phyloP scores from a whole-genome alignment of 2,888 invertebrate genomes.

The Eupsilia transversa region DNA sequence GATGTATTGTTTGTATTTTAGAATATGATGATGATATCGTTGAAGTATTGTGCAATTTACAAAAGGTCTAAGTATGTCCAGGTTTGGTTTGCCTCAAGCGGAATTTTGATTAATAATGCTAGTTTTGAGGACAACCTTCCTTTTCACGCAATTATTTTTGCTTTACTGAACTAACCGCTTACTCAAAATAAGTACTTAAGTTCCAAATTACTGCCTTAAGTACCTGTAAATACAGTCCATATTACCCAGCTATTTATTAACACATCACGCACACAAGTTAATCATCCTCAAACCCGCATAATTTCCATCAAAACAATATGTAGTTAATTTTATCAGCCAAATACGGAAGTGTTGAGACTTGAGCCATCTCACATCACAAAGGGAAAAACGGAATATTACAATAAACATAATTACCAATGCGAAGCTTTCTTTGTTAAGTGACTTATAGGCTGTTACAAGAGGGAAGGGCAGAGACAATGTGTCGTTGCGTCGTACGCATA shows the following conservation, averaged over 20 bases:
- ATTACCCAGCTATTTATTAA: conserved; percentile 8
- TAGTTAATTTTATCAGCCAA: conserved; percentile 35
- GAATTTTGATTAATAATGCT: no score
- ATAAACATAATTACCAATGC: conserved; percentile 54
- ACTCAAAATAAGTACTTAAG: no score
- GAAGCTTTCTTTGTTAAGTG: conserved; percentile 67
- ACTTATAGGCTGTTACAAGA: conserved; percentile 43
- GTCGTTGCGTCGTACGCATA: conserved; percentile 36
- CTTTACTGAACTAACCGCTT: no score
- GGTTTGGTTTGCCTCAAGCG: no score
- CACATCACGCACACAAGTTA: conserved; percentile 32
- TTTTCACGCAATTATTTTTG: no score
- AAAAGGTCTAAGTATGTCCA: no score
- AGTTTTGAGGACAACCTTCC: no score
- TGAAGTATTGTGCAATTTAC: not conserved
- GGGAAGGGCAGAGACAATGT: conserved; percentile 38
- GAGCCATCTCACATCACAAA: conserved; percentile 48
- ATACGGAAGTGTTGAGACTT: conserved; percentile 50
- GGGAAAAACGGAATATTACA: conserved; percentile 46
- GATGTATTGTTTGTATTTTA: not conserved
- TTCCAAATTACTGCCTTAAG: not conserved
- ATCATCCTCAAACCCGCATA: conserved; percentile 33
- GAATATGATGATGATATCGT: not conserved
- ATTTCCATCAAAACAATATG: conserved; percentile 59
- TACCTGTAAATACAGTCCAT: not conserved